Evolutionary conservation across 1,140 invertebrate species (phyloP), one percentile per base, ranked within the genome.

Genomic region (Papilio xuthus): DNA sequence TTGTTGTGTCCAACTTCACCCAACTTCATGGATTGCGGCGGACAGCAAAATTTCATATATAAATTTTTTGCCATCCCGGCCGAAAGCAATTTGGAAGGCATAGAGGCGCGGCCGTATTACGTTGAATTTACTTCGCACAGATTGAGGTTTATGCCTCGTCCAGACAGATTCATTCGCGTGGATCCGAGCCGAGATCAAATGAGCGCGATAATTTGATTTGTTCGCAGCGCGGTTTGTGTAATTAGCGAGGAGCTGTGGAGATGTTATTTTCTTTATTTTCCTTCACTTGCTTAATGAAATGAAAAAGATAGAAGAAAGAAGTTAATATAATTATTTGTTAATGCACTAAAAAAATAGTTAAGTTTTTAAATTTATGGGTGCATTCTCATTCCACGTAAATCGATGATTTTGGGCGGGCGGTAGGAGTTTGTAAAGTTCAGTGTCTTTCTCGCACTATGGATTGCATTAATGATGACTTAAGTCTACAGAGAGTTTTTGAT

Each of bases 1-100:
- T 76, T 76, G 74, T 76, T 76, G 74, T 76, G 26, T 26, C 53
- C 69, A 77, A 81, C 69, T 79, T 77, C 28, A 23, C 23, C 67
- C 26, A 80, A 80, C 79, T 80, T 82, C 72, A 79, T 78, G 75
- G 67, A 53, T 77, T 77, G 78, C 77, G 79, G 81, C 63, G 69
- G 69, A 56, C 69, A 63, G 72, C 71, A 72, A 79, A 80, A 79
- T 80, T 80, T 79, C 75, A 79, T 80, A 63, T 80, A 78, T 73
- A 78, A 47, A 67, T 78, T 81, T 73, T 74, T 78, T 81, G 77
- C 71, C 41, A 63, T 32, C 28, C 28, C 50, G 28, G 37, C 32
- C 32, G 79, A 78, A 78, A 82, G 79, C 74, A 76, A 80, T 80
- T 80, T 80, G 76, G 26, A 50, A 63, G 44, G 71, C 60, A 28